phyloP scores from a whole-genome alignment of 2,797 vertebrate genomes.

The Pseudopleuronectes americanus region DNA sequence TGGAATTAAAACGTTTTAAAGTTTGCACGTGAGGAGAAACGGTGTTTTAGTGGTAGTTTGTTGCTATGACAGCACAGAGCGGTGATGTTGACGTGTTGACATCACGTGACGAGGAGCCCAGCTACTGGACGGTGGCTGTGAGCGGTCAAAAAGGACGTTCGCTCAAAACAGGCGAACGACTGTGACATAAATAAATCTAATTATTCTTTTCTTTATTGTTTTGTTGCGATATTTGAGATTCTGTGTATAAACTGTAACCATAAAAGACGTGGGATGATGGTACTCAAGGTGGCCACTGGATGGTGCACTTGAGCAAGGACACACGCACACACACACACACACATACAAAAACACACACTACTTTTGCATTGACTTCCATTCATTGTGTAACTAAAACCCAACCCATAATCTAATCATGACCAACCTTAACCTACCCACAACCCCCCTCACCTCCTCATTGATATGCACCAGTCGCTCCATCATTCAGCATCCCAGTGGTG shows the following conservation, averaged over 20 bases:
- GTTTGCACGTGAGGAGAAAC: neutral
- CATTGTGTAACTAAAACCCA: too few relatives aligned
- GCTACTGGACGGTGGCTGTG: conserved; percentile 50
- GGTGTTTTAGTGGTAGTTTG: neutral
- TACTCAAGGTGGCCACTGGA: conserved; percentile 26
- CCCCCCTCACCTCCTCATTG: neutral
- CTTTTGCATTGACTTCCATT: too few relatives aligned
- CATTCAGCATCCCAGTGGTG: neutral
- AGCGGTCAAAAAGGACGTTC: conserved; percentile 4
- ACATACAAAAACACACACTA: neutral
- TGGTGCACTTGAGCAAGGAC: conserved; percentile 37
- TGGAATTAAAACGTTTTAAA: neutral
- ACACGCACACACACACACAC: too few relatives aligned
- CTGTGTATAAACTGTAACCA: too few relatives aligned
- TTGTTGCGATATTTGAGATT: too few relatives aligned
- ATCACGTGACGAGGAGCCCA: conserved; percentile 50
- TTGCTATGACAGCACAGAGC: neutral
- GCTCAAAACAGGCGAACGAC: neutral
- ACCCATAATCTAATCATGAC: too few relatives aligned
- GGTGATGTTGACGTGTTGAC: conserved; percentile 57
- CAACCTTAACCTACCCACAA: too few relatives aligned
- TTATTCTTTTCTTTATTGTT: too few relatives aligned
- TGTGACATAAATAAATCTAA: too few relatives aligned
- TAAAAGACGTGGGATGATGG: neutral
- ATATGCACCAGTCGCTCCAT: neutral